A percentile compares a stretch with the other conserved stretches of the same genome.
Evolutionary conservation across 2,113 vertebrate species (phyloP).

Genomic region (Lates calcarifer): DNA sequence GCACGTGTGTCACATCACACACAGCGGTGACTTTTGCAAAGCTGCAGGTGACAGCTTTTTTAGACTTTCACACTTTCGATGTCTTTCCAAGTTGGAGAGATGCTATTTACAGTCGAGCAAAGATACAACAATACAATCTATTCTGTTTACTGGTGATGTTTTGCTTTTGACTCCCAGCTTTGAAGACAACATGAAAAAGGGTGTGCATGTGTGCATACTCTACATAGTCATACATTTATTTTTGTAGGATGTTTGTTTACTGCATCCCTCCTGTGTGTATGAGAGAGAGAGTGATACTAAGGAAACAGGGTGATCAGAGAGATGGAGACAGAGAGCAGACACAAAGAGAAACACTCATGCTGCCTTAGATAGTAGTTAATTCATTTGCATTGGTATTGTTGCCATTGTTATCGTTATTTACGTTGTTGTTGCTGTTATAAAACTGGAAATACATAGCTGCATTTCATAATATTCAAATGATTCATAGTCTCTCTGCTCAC

Average conservation of each 20-base stretch:
- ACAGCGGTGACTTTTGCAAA: slow-evolving; percentile 9
- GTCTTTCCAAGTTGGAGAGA: neutral
- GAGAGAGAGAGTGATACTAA: neutral
- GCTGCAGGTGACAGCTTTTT: slow-evolving; percentile 9
- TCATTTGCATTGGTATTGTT: neutral
- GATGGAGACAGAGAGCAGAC: neutral
- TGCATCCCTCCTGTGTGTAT: slow-evolving; percentile 14
- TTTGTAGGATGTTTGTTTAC: slow-evolving; percentile 24
- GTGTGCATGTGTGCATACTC: neutral
- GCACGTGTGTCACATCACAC: neutral
- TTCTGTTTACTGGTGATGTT: slow-evolving; percentile 15
- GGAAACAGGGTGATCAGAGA: slow-evolving; percentile 29
- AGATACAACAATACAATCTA: slow-evolving; percentile 9
- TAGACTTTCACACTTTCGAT: neutral
- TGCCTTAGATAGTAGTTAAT: too few species aligned
- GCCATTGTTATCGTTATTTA: neutral
- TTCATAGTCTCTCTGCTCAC: slow-evolving; percentile 42
- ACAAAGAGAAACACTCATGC: neutral
- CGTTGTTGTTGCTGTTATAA: neutral
- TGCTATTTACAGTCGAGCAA: neutral
- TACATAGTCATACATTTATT: neutral
- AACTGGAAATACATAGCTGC: slow-evolving; percentile 15
- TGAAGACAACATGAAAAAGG: neutral
- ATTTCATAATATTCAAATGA: slow-evolving; percentile 41
- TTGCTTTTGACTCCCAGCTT: slow-evolving; percentile 3